phyloP scores from a whole-genome alignment of 2,113 vertebrate species.

The Butorides virescens region DNA sequence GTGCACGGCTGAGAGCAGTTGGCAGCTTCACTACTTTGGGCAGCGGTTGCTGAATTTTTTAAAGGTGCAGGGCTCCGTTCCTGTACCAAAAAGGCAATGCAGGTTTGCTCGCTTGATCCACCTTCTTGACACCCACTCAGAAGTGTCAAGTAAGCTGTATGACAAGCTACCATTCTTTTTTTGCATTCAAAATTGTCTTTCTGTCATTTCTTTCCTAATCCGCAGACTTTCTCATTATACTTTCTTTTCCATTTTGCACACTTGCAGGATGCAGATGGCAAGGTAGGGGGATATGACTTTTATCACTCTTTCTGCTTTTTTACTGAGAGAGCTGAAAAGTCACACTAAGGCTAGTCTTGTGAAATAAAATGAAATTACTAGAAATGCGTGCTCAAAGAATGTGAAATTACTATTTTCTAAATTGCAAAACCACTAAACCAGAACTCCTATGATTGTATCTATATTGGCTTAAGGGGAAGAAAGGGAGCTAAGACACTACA shows the following conservation, averaged over 20 bases:
- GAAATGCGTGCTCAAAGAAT: not conserved
- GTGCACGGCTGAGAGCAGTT: not conserved
- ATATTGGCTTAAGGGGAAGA: not conserved
- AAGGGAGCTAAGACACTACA: not conserved
- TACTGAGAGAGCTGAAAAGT: not conserved
- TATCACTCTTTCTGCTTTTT: not conserved
- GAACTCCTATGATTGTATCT: not conserved
- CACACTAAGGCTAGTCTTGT: not conserved
- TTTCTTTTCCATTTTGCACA: not conserved
- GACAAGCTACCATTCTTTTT: conserved; percentile 1
- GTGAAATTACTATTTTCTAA: not conserved
- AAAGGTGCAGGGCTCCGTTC: not conserved
- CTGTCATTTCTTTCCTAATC: not conserved
- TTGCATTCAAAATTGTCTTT: not conserved
- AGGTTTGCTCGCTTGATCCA: not conserved
- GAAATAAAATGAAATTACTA: not conserved
- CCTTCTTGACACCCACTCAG: conserved; percentile 18
- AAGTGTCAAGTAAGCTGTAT: not conserved
- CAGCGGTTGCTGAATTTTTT: not conserved
- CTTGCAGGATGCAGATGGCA: not conserved
- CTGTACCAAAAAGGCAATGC: not conserved
- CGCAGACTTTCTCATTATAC: not conserved
- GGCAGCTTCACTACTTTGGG: not conserved
- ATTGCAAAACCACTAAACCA: not conserved
- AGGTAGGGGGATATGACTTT: not conserved